Conservation (phyloP, 37 sponge, comb jelly and placozoan genomes). For the Diacarnus erythraeanus region DNA sequence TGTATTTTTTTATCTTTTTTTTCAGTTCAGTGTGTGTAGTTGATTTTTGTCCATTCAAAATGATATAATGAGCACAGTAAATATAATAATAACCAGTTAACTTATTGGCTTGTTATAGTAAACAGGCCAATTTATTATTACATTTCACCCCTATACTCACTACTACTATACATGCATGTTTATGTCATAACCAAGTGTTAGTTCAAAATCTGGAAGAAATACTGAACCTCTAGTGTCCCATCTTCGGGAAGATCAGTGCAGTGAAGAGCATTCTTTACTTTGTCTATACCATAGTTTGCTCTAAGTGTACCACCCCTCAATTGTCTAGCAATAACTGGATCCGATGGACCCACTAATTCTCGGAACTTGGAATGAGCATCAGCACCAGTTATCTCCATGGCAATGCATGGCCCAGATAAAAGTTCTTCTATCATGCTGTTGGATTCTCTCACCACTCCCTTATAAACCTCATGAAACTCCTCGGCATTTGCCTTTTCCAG, state of each 20-base stretch:
- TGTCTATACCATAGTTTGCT: conserved; percentile 92
- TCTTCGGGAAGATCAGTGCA: conserved; percentile 98
- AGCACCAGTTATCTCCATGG: conserved; percentile 79
- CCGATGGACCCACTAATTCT: conserved; percentile 83
- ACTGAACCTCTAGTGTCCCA: conserved; percentile 83
- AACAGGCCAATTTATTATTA: too few species aligned
- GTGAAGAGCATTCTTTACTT: conserved; percentile 91
- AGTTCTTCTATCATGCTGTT: conserved; percentile 88
- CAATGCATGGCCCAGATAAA: conserved; percentile 95
- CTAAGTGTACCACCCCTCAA: conserved; percentile 88
- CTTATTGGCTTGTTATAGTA: too few species aligned
- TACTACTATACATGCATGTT: background rate
- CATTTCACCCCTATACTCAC: too few species aligned
- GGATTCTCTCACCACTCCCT: conserved; percentile 96
- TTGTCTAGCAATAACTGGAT: conserved; percentile 94
- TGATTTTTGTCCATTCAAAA: too few species aligned
- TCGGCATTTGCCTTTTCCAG: conserved; percentile 89
- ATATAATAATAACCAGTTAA: too few species aligned
- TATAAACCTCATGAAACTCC: conserved; percentile 95
- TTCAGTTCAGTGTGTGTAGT: too few species aligned
- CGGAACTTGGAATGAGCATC: conserved; percentile 77
- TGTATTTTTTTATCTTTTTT: too few species aligned
- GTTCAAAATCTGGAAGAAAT: conserved; percentile 84
- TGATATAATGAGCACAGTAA: too few species aligned
- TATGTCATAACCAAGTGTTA: conserved; percentile 1